Evolutionary conservation across 1,140 invertebrate species (phyloP).

Genomic region (Coelopa frigida): DNA sequence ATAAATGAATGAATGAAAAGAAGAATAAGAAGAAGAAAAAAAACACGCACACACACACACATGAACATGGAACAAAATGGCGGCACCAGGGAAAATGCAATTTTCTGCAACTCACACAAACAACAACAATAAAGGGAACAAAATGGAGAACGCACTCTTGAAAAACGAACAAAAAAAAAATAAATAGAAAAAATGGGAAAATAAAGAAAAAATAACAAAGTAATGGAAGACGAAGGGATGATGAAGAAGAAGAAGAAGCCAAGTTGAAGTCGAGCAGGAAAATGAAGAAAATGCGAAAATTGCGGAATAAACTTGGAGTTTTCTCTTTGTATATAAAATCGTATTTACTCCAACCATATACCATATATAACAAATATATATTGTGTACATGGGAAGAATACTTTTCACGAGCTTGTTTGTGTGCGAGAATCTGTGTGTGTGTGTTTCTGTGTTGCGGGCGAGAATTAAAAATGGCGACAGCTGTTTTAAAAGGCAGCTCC

Average conservation of each 20-base stretch:
- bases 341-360: no score
- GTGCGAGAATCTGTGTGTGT: no score
- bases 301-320: no score
- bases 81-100: conserved; percentile 43
- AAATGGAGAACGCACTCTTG: neutral
- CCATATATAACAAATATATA: no score
- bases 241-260: neutral
- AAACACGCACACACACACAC: conserved; percentile 4
- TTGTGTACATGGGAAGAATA: no score
- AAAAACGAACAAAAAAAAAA: neutral
- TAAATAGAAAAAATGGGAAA: neutral
- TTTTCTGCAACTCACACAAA: conserved; percentile 27
- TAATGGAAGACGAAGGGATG: neutral
- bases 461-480: no score
- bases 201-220: neutral
- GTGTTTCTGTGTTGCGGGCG: no score
- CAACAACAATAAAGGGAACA: neutral
- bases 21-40: conserved; percentile 24
- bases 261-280: neutral
- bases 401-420: no score
- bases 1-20: neutral
- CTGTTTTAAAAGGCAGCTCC: no score
- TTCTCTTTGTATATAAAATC: no score
- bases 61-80: conserved; percentile 10
- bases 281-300: no score